These are phyloP conservation scores for Mizuhopecten yessoensis DNA, from an alignment of 1,140 invertebrate genomes.

Conservation along the genomic window DNA sequence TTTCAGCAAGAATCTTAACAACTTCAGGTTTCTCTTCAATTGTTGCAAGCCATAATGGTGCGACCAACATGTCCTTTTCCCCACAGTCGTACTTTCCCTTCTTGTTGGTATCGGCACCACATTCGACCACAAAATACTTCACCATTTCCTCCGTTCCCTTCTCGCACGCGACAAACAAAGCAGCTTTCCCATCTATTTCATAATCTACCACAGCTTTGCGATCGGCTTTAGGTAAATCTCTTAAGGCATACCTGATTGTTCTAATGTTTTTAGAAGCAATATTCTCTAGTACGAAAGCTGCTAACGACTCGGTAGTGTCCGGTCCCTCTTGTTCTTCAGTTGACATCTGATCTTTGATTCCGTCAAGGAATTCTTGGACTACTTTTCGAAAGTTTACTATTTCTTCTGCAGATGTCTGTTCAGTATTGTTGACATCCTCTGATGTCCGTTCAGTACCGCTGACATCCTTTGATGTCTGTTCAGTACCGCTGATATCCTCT, in stretches of 20 bases:
- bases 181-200: conserved; percentile 48
- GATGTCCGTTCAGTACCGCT: not conserved
- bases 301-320: conserved; percentile 47
- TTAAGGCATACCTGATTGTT: conserved; percentile 30
- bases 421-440: not conserved
- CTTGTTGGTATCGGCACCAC: conserved; percentile 43
- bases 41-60: conserved; percentile 50
- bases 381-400: conserved; percentile 10
- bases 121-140: conserved; percentile 46
- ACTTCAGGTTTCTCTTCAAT: conserved; percentile 26
- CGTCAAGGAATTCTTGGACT: not conserved
- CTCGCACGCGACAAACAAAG: conserved; percentile 52
- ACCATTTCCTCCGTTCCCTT: conserved; percentile 45
- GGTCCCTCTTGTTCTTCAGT: conserved; percentile 27
- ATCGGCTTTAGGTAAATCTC: not conserved
- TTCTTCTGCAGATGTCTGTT: not conserved
- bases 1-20: conserved; percentile 46
- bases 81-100: not conserved
- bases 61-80: not conserved
- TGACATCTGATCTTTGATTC: not conserved
- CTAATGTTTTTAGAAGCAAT: conserved; percentile 46
- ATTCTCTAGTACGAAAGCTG: conserved; percentile 43
- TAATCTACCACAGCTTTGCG: conserved; percentile 44
- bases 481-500: not conserved
- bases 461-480: not conserved